Base-by-base conservation (phyloP, 2,888 invertebrate genomes). In the Frankliniella intonsa region DNA sequence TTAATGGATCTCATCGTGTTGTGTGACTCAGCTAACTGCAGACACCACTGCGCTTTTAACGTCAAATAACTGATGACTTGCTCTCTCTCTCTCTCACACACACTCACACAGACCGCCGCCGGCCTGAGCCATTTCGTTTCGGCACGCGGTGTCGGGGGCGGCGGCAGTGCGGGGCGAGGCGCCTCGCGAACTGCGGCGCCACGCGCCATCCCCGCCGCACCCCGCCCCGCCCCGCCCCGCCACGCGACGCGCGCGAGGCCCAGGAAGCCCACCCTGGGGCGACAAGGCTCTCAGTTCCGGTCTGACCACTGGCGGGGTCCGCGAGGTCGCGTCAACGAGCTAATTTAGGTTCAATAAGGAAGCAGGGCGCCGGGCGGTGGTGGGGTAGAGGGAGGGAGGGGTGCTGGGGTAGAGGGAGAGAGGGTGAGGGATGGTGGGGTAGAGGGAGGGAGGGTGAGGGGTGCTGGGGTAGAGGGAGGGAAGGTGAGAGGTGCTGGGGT, bases 21-120 rank as follows among this genome's bases (percentile, higher is more conserved):
- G 69, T 76, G 69, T 76, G 69, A 76, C 69, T 76, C 69, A 76
- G 69, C 69, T 76, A 76, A 76, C 25, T 25, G 69, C 69, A 25
- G 69, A 76, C 69, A 76, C 12, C 12, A 76, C 69, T 22, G 62
- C 62, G 62, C 62, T 62, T 38, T 38, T 38, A 38, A 38, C 38
- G 38, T 38, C 38, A 38, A 38, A 38, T 38, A 38, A 38, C 62
- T 19, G 62, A 62, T 62, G 62, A 62, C 69, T 25, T 25, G 22
- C 69, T 76, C 69, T 25, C 69, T 22, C 69, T 22, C 69, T 25
- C 69, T 1, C 11, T 11, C 22, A 12, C 69, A 12, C 25, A 25
- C 69, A 25, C 69, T 25, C 69, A 12, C 69, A 22, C 69, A 22
- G 22, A 5, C 11, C 25, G 22, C 11, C 25, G 22, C 25, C 12